phyloP scores from a whole-genome alignment of 2,113 vertebrate genomes.

The Carassius gibelio region DNA sequence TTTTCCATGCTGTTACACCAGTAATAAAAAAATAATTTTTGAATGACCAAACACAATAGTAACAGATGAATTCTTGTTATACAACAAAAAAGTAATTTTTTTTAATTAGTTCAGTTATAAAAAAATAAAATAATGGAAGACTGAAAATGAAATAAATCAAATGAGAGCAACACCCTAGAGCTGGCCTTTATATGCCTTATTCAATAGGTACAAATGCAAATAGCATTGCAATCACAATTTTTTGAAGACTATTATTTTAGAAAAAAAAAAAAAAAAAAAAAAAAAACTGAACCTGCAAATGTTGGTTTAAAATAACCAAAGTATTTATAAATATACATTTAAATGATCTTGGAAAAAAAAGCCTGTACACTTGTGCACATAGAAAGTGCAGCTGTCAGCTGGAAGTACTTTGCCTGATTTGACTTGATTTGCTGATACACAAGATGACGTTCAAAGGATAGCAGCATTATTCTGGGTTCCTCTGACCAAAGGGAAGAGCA shows the following conservation, averaged over 20 bases:
- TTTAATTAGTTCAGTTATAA: neutral
- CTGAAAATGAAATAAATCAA: too few species aligned
- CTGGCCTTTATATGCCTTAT: too few species aligned
- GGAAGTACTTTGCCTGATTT: too few species aligned
- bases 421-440: too few species aligned
- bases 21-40: neutral
- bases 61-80: neutral
- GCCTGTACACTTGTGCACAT: too few species aligned
- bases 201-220: too few species aligned
- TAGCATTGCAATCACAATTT: too few species aligned
- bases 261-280: neutral
- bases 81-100: neutral
- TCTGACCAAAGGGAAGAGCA: constrained; percentile 71
- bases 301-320: too few species aligned
- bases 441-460: neutral
- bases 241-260: too few species aligned
- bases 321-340: too few species aligned
- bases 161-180: too few species aligned
- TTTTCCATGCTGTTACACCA: neutral
- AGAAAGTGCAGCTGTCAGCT: neutral
- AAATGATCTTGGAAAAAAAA: too few species aligned
- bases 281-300: neutral
- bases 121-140: neutral
- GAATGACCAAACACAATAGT: neutral
- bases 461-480: neutral